These are phyloP conservation scores for Psilanteris sp. DNA, from an alignment of 1,140 invertebrate species.

Conservation along the genomic window DNA sequence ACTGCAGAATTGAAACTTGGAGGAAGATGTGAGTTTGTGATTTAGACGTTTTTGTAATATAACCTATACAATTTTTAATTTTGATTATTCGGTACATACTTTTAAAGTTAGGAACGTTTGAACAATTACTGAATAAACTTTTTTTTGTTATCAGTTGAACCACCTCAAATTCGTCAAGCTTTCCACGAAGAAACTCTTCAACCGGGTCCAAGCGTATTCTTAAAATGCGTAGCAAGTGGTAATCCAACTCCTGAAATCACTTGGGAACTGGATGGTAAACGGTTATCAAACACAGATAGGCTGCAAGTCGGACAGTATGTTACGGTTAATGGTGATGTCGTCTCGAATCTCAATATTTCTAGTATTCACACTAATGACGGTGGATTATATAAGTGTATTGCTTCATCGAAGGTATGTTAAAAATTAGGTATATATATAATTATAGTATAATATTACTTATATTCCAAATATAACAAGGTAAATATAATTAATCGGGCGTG, in stretches of 20 bases:
- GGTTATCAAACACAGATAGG: slow-evolving; percentile 89
- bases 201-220: slow-evolving; percentile 90
- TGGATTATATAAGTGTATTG: slow-evolving; percentile 94
- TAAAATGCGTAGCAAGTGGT: slow-evolving; percentile 90
- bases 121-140: too few species aligned
- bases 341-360: slow-evolving; percentile 96
- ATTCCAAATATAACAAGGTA: too few species aligned
- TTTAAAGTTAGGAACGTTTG: too few species aligned
- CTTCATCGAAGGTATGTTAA: slow-evolving; percentile 89
- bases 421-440: too few species aligned
- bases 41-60: too few species aligned
- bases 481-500: too few species aligned
- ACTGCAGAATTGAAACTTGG: slow-evolving; percentile 95
- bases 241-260: slow-evolving; percentile 97
- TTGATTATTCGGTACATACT: too few species aligned
- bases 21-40: slow-evolving; percentile 86
- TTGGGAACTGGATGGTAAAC: slow-evolving; percentile 95
- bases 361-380: slow-evolving; percentile 95
- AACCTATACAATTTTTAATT: too few species aligned
- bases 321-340: slow-evolving; percentile 93
- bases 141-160: slow-evolving; percentile 85
- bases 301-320: slow-evolving; percentile 92
- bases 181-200: slow-evolving; percentile 93
- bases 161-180: slow-evolving; percentile 91
- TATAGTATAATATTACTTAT: too few species aligned